Evolutionary conservation across 2,888 invertebrate genomes (phyloP).

Genomic region (Nemapogon koenigi): DNA sequence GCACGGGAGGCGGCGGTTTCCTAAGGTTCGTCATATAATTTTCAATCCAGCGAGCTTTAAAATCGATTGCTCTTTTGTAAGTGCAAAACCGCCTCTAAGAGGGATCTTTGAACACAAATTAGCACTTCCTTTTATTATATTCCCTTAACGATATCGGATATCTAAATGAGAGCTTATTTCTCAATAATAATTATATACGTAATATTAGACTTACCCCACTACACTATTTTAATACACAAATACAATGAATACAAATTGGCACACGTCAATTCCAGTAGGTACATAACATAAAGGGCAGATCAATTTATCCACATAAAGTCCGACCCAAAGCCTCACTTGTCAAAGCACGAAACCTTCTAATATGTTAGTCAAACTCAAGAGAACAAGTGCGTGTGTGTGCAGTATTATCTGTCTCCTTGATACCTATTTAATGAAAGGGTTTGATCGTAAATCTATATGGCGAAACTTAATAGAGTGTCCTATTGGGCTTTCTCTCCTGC

Average conservation of each 20-base stretch:
- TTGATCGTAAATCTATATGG: slow-evolving; percentile 61
- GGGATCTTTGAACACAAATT: no score
- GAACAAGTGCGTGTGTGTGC: slow-evolving; percentile 49
- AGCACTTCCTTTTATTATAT: no score
- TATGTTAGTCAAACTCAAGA: slow-evolving; percentile 17
- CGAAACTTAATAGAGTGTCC: slow-evolving; percentile 53
- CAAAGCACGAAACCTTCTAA: slow-evolving; percentile 33
- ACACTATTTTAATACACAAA: neutral
- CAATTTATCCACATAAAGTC: slow-evolving; percentile 10
- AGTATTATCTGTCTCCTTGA: slow-evolving; percentile 57
- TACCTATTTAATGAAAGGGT: slow-evolving; percentile 63
- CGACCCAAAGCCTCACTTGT: slow-evolving; percentile 9
- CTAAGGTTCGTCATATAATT: slow-evolving; percentile 61
- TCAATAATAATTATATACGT: no score
- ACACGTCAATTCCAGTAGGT: slow-evolving; percentile 8
- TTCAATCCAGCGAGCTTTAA: slow-evolving; percentile 63
- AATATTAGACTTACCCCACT: no score
- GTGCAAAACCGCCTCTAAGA: slow-evolving; percentile 53
- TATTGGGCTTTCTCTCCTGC: slow-evolving; percentile 42
- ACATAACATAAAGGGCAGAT: slow-evolving; percentile 7
- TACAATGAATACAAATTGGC: slow-evolving; percentile 9
- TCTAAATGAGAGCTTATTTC: no score
- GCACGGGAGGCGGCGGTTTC: slow-evolving; percentile 34
- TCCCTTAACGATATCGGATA: no score
- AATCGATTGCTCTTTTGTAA: slow-evolving; percentile 62